Conservation (phyloP, 2,888 invertebrate species). For the Lycophotia porphyrea region DNA sequence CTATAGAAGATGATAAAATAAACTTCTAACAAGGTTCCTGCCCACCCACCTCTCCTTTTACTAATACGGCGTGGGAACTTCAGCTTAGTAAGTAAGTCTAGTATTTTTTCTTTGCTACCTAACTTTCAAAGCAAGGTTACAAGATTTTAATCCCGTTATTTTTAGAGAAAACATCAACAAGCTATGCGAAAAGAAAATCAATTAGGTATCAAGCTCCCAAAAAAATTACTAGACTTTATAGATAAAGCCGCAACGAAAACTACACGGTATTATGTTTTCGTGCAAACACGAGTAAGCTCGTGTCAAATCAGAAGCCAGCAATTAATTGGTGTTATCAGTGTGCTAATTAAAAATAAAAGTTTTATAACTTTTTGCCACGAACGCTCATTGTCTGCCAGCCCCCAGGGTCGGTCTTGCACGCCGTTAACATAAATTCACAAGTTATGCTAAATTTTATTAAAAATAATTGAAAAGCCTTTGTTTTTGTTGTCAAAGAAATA, state of each 20-base stretch:
- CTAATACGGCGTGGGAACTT: neutral
- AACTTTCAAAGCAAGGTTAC: neutral
- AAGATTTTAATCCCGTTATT: neutral
- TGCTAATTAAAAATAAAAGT: slow-evolving; percentile 55
- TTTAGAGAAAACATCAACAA: neutral
- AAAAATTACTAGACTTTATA: neutral
- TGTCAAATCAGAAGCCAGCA: slow-evolving; percentile 51
- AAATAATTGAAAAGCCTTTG: neutral
- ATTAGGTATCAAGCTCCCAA: neutral
- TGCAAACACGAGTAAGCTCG: slow-evolving; percentile 11
- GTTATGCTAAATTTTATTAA: slow-evolving; percentile 7
- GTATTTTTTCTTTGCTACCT: neutral
- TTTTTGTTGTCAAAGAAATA: slow-evolving; percentile 1
- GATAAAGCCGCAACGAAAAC: neutral
- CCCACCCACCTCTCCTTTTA: neutral
- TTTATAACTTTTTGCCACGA: slow-evolving; percentile 57
- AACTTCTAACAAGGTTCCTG: neutral
- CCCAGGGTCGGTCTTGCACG: slow-evolving; percentile 36
- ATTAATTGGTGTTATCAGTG: slow-evolving; percentile 52
- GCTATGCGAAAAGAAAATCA: neutral
- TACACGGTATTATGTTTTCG: slow-evolving; percentile 11
- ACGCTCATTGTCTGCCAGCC: slow-evolving; percentile 51
- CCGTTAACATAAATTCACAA: slow-evolving; percentile 34
- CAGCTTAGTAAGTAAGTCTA: neutral
- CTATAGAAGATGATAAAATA: no score